These are phyloP conservation scores for Horisme vitalbata DNA, from an alignment of 2,888 invertebrate genomes.

Conservation along the genomic window DNA sequence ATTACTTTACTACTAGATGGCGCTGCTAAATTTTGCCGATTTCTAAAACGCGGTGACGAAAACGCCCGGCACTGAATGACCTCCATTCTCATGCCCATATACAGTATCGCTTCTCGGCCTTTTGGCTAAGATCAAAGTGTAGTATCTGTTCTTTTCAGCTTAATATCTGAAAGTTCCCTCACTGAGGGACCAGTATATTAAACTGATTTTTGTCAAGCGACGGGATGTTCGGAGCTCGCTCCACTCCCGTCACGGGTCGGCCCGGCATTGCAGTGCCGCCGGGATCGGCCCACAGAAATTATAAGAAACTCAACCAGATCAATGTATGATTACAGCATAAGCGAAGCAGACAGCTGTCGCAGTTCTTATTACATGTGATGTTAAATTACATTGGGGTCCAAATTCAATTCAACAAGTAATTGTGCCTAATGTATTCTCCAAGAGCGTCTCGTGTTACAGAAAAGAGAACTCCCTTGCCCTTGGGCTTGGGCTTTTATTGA, in stretches of 20 bases:
- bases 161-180: slow-evolving; percentile 18
- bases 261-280: slow-evolving; percentile 15
- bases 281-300: slow-evolving; percentile 4
- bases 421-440: too few species aligned
- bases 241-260: slow-evolving; percentile 17
- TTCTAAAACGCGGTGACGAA: slow-evolving; percentile 4
- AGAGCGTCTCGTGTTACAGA: too few species aligned
- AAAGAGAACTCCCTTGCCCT: too few species aligned
- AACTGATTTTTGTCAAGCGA: slow-evolving; percentile 13
- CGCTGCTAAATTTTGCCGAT: slow-evolving; percentile 8
- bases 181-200: slow-evolving; percentile 11
- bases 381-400: too few species aligned
- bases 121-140: slow-evolving; percentile 20
- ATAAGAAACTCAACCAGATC: background rate
- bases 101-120: slow-evolving; percentile 14
- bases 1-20: slow-evolving; percentile 7
- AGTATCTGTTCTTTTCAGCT: slow-evolving; percentile 18
- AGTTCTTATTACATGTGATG: too few species aligned
- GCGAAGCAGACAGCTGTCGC: too few species aligned
- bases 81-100: background rate
- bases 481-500: too few species aligned
- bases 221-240: slow-evolving; percentile 39
- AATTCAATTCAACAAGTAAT: too few species aligned
- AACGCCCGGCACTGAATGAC: slow-evolving; percentile 5
- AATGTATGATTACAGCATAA: too few species aligned